These are phyloP conservation scores for Cydia splendana DNA, from an alignment of 1,140 invertebrate genomes.

Conservation along the genomic window DNA sequence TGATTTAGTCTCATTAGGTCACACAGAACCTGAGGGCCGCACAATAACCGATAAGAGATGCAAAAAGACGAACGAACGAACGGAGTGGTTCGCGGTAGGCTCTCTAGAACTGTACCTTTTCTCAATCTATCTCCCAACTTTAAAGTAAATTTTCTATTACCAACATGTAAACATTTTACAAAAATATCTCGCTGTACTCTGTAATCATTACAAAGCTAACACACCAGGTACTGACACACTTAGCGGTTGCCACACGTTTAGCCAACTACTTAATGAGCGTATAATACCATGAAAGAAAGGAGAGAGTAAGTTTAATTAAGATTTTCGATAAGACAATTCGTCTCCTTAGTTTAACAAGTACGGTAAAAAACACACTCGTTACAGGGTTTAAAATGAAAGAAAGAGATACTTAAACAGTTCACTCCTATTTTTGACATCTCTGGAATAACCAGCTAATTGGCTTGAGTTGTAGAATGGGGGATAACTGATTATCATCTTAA, in stretches of 20 bases:
- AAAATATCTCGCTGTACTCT: conserved; percentile 2
- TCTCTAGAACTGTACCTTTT: too few relatives aligned
- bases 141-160: not conserved
- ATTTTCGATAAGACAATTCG: not conserved
- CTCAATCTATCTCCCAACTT: not conserved
- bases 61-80: too few relatives aligned
- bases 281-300: not conserved
- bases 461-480: too few relatives aligned
- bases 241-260: conserved; percentile 26
- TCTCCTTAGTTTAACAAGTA: not conserved
- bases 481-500: too few relatives aligned
- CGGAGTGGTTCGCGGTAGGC: too few relatives aligned
- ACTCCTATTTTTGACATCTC: too few relatives aligned
- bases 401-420: too few relatives aligned
- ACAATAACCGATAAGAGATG: too few relatives aligned
- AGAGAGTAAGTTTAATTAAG: conserved; percentile 28
- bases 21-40: too few relatives aligned
- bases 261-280: not conserved
- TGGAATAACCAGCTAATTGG: too few relatives aligned
- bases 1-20: too few relatives aligned
- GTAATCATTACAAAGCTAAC: conserved; percentile 9
- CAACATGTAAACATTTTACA: not conserved
- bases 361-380: not conserved
- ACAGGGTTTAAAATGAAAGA: too few relatives aligned
- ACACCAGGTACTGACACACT: conserved; percentile 12